Evolutionary conservation across 2,888 invertebrate species (phyloP), one percentile per base, ranked within the genome.

Genomic region (Deroplatys truncata): DNA sequence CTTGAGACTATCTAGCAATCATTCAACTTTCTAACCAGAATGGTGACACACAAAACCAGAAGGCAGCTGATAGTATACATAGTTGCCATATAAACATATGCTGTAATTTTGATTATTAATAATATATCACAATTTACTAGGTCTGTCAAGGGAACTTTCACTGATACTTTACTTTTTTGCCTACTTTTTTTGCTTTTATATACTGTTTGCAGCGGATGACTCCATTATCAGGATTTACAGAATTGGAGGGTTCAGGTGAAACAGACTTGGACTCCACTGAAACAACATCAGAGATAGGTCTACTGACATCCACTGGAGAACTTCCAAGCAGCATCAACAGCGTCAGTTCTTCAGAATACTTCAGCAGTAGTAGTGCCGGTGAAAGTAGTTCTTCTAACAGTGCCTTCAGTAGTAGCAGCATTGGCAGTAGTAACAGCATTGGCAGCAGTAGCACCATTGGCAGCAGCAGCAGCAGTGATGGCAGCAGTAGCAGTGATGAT

Each of bases 171-270:
- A 43, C 43, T 43, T 43, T 35, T 43, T 43, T 43, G 43, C 43
- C 56, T 72, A 72, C 20, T 72, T 72, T 15, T n/a, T 72, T 72
- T 72, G 20, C 83, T 31, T 35, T 56, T 49, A 72, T 35, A 35
- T 84, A n/a, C 20, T 83, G 29, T 82, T 90, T 84, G 15, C 89
- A 88, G 89, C 82, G 89, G 83, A 86, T 85, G 16, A 88, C 86
- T 13, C 56, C 88, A 83, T 82, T 87, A 49, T 82, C 88, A 15
- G 56, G 83, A 49, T 56, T 28, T 56, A 84, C 31, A 88, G 85
- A 82, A 35, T 28, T 20, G 25, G 91, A 91, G 88, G 90, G 88
- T 10, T 90, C 90, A 28, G 90, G 90, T 72, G 90, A 90, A 84
- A 49, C 25, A 29, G 87, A 87, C 2, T 10, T 35, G 15, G 56